Conservation (phyloP, 2,113 vertebrate species). For the Merops nubicus region DNA sequence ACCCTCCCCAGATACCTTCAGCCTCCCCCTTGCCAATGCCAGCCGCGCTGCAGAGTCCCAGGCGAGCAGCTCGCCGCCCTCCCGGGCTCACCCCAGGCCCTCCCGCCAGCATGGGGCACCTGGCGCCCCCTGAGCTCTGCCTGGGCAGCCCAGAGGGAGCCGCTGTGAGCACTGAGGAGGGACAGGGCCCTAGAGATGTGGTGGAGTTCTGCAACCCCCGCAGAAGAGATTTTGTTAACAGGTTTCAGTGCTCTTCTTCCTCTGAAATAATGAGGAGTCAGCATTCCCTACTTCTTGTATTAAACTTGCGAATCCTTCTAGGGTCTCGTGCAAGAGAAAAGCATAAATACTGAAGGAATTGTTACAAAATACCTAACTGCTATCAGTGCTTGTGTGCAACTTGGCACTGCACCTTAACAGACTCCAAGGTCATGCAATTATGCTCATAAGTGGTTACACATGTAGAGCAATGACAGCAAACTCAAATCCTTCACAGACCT, state of each 20-base stretch:
- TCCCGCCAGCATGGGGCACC: neutral
- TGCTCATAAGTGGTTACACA: neutral
- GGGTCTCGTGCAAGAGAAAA: neutral
- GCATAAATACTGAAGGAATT: neutral
- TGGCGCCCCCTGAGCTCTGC: neutral
- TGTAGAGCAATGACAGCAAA: neutral
- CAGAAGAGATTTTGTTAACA: neutral
- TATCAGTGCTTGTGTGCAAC: neutral
- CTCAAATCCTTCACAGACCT: neutral
- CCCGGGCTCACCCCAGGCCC: neutral
- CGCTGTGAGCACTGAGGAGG: accelerated
- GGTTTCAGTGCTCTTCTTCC: neutral
- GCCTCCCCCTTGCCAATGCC: neutral
- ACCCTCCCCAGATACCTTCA: neutral
- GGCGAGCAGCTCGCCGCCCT: neutral
- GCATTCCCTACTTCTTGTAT: neutral
- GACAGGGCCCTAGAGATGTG: accelerated
- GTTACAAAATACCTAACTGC: neutral
- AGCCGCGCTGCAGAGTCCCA: neutral
- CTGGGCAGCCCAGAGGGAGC: neutral
- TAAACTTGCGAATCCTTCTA: neutral
- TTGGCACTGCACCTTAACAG: neutral
- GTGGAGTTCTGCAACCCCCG: neutral
- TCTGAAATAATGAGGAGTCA: neutral
- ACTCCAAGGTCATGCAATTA: neutral